These are phyloP conservation scores for Azorinus chamasolen DNA, from an alignment of 2,888 invertebrate species.

Conservation along the genomic window DNA sequence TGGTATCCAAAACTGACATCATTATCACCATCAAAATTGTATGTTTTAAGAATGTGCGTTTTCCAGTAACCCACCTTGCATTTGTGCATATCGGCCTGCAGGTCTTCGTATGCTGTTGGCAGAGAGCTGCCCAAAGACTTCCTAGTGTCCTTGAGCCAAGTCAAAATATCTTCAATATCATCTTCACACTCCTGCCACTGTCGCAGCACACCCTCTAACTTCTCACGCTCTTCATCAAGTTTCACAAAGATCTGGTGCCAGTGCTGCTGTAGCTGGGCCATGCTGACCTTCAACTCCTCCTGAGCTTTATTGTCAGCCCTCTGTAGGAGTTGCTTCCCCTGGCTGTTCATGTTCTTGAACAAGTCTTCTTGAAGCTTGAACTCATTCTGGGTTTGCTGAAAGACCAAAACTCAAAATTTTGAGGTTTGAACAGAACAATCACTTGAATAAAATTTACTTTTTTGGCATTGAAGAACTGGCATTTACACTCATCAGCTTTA, in stretches of 20 bases:
- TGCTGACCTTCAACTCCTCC: slow-evolving; percentile 69
- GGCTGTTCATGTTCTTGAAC: slow-evolving; percentile 77
- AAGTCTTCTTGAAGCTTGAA: slow-evolving; percentile 78
- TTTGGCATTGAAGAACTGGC: no score
- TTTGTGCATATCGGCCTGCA: slow-evolving; percentile 79
- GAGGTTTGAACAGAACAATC: no score
- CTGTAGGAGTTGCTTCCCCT: slow-evolving; percentile 75
- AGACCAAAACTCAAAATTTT: no score
- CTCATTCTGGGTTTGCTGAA: slow-evolving; percentile 77
- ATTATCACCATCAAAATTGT: no score
- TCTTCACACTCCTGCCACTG: slow-evolving; percentile 83
- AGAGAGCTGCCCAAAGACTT: slow-evolving; percentile 69
- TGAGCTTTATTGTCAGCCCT: slow-evolving; percentile 73
- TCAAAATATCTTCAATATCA: slow-evolving; percentile 82
- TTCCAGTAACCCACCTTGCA: slow-evolving; percentile 76
- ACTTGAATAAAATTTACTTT: no score
- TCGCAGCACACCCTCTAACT: slow-evolving; percentile 74
- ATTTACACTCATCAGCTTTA: no score
- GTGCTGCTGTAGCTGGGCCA: slow-evolving; percentile 74
- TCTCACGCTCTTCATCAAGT: slow-evolving; percentile 74
- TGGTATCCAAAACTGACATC: no score
- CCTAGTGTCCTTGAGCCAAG: slow-evolving; percentile 82
- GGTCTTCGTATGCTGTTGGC: slow-evolving; percentile 80
- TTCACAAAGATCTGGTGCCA: slow-evolving; percentile 73
- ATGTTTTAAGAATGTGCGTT: no score